Evolutionary conservation across 2,797 vertebrate species (phyloP).

Genomic region (Microctenopoma stevenorrisi): DNA sequence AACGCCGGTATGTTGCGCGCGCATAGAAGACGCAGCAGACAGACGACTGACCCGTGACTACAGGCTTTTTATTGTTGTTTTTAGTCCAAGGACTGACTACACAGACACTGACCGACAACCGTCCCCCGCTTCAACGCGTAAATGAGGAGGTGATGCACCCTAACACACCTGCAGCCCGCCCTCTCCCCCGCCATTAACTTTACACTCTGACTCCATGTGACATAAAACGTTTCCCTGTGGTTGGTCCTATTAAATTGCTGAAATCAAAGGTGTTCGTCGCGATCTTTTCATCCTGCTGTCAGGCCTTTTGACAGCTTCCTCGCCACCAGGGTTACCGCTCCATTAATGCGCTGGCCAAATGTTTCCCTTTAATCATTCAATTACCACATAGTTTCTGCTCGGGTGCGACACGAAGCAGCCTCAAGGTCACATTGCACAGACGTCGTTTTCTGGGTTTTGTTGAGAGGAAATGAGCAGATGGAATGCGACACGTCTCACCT

Average conservation of each 20-base stretch:
- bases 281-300: constrained; percentile 50
- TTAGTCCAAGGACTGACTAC: too few species aligned
- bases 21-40: too few species aligned
- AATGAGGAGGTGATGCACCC: not conserved
- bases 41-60: too few species aligned
- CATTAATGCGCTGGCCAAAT: constrained; percentile 43
- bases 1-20: too few species aligned
- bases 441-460: not conserved
- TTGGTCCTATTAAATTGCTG: constrained; percentile 32
- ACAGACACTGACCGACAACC: too few species aligned
- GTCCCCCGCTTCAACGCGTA: not conserved
- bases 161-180: not conserved
- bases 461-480: constrained; percentile 25
- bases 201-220: constrained; percentile 20
- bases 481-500: constrained; percentile 26
- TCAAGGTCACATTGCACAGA: constrained; percentile 45
- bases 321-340: constrained; percentile 57
- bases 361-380: constrained; percentile 34
- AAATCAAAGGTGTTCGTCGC: constrained; percentile 61
- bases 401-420: constrained; percentile 11
- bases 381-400: constrained; percentile 37
- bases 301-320: constrained; percentile 36
- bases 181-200: not conserved
- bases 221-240: constrained; percentile 14
- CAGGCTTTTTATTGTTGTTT: too few species aligned